phyloP scores from a whole-genome alignment of 1,140 invertebrate genomes.

The Brachionus rotundiformis region DNA sequence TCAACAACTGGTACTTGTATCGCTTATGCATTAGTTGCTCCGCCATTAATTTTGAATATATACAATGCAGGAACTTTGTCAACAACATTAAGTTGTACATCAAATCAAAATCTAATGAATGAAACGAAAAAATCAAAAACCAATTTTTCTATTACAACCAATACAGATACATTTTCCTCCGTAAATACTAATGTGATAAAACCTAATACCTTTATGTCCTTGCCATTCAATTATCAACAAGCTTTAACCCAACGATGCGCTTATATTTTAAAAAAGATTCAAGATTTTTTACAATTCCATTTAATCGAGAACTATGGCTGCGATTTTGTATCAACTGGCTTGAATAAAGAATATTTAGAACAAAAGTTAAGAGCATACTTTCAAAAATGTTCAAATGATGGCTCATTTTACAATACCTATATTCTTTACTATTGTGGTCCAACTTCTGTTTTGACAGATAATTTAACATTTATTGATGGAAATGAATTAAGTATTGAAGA shows the following conservation, averaged over 20 bases:
- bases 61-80: not conserved
- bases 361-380: constrained; percentile 60
- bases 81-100: not conserved
- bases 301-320: constrained; percentile 62
- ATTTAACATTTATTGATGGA: constrained; percentile 12
- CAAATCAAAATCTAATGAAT: not conserved
- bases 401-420: constrained; percentile 62
- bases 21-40: constrained; percentile 61
- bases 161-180: not conserved
- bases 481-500: constrained; percentile 30
- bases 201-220: constrained; percentile 53
- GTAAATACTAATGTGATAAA: no score
- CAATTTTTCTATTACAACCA: not conserved
- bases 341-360: constrained; percentile 57
- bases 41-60: constrained; percentile 56
- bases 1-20: constrained; percentile 60
- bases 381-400: constrained; percentile 57
- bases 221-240: constrained; percentile 56
- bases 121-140: constrained; percentile 1
- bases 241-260: constrained; percentile 57
- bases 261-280: constrained; percentile 57
- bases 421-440: constrained; percentile 61
- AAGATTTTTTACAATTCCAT: constrained; percentile 59
- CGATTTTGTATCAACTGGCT: constrained; percentile 60
- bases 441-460: not conserved